phyloP scores from a whole-genome alignment of 1,140 invertebrate genomes.

The Ephestia elutella region DNA sequence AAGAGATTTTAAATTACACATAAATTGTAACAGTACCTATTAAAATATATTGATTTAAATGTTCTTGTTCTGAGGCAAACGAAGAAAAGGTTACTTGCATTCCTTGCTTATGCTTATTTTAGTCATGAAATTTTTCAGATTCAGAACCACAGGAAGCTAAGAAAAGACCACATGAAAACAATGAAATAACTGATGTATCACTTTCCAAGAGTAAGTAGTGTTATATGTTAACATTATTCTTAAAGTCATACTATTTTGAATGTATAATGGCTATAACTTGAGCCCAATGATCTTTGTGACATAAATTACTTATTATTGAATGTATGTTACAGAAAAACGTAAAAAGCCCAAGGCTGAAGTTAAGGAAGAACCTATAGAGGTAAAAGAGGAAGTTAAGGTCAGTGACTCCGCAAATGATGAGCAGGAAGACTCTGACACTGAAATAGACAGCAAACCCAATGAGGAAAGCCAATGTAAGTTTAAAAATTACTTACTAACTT shows the following conservation, averaged over 20 bases:
- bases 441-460: constrained; percentile 25
- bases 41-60: constrained; percentile 19
- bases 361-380: constrained; percentile 29
- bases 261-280: too few species aligned
- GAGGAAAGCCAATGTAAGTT: constrained; percentile 45
- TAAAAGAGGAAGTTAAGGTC: constrained; percentile 40
- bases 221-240: neutral
- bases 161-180: constrained; percentile 38
- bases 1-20: too few species aligned
- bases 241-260: neutral
- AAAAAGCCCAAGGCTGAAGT: constrained; percentile 40
- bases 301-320: too few species aligned
- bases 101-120: too few species aligned
- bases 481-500: too few species aligned
- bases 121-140: constrained; percentile 23
- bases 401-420: constrained; percentile 27
- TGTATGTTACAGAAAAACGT: constrained; percentile 39
- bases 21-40: too few species aligned
- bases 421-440: constrained; percentile 24
- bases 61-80: neutral
- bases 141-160: constrained; percentile 23
- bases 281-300: too few species aligned
- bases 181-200: constrained; percentile 19
- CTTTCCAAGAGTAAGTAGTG: constrained; percentile 36
- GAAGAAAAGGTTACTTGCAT: too few species aligned